Evolutionary conservation across 2,888 invertebrate species (phyloP).

Genomic region (Lasioglossum malachurum): DNA sequence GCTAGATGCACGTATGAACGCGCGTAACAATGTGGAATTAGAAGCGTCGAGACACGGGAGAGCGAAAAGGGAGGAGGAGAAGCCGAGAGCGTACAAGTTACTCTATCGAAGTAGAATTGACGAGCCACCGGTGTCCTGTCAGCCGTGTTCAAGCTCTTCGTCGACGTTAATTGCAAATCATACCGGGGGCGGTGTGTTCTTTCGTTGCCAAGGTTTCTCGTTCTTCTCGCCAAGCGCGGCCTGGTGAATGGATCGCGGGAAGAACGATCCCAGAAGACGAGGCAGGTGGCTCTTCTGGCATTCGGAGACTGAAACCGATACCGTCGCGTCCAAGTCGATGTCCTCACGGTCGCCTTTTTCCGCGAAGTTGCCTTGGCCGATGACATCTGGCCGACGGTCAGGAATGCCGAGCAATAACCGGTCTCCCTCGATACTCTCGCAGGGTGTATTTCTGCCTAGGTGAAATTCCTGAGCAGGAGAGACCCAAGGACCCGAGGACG

Average conservation of each 20-base stretch:
- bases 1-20: background rate
- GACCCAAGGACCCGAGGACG: constrained; percentile 16
- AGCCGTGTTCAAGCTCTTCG: constrained; percentile 4
- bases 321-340: constrained; percentile 73
- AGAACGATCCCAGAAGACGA: constrained; percentile 40
- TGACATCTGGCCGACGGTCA: constrained; percentile 81
- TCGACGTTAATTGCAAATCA: constrained; percentile 42
- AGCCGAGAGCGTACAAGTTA: background rate
- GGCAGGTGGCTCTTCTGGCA: constrained; percentile 62
- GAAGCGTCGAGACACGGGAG: background rate
- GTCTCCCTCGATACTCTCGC: constrained; percentile 70
- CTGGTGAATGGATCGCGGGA: constrained; percentile 38
- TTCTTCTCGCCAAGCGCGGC: background rate
- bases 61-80: background rate
- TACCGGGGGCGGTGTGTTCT: constrained; percentile 13
- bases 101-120: background rate
- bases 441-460: constrained; percentile 71
- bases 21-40: background rate
- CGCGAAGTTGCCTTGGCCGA: constrained; percentile 76
- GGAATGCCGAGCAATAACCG: constrained; percentile 81
- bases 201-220: background rate
- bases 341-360: constrained; percentile 71
- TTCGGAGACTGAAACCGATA: constrained; percentile 75
- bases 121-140: background rate
- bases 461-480: constrained; percentile 67